Evolutionary conservation across 2,888 invertebrate genomes (phyloP), one percentile per base, ranked within the genome.

Genomic region (Nomada hirtipes): DNA sequence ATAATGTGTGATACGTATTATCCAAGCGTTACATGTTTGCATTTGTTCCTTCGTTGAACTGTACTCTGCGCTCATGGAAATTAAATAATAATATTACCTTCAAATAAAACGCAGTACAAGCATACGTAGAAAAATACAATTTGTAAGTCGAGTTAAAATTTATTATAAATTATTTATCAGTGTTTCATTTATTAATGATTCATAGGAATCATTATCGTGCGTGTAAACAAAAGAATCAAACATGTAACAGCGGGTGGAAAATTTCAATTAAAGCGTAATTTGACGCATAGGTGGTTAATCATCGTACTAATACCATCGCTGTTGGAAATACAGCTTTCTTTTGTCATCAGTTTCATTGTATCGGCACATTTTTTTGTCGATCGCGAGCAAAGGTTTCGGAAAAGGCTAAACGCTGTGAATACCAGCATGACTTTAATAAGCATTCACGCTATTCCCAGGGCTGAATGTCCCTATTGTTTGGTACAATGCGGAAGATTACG

Each of bases 401-500:
- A 75, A 69, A 82, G 61, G 78, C 60, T 78, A 60, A 71, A 50
- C 74, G 47, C 63, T 13, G 63, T 76, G 76, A 70, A 73, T 76
- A 63, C 70, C 52, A 26, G 67, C n/a, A 26, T 61, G 67, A 71
- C 61, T 65, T 74, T 67, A 83, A 80, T 83, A 61, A 70, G 78
- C 63, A 78, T 82, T 84, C 71, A 77, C 61, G 20, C 67, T 84
- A 84, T 82, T 73, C 85, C 50, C 64, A 18, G 63, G 42, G 36
- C 52, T 84, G 61, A 65, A 63, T 70, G 53, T 47, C 23, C 4
- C 59, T 23, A 74, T 84, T 84, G 80, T 84, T 83, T 81, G 74
- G 85, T 71, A 89, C 86, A 89, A 88, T 89, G 80, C 82, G 82
- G 75, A 75, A 88, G 87, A 84, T 83, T 72, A 73, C 70, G 57